Percentiles rank a stretch among this genome's conserved stretches.
Evolutionary conservation across 2,888 invertebrate genomes (phyloP).

Genomic region (Heliconius ethilla): DNA sequence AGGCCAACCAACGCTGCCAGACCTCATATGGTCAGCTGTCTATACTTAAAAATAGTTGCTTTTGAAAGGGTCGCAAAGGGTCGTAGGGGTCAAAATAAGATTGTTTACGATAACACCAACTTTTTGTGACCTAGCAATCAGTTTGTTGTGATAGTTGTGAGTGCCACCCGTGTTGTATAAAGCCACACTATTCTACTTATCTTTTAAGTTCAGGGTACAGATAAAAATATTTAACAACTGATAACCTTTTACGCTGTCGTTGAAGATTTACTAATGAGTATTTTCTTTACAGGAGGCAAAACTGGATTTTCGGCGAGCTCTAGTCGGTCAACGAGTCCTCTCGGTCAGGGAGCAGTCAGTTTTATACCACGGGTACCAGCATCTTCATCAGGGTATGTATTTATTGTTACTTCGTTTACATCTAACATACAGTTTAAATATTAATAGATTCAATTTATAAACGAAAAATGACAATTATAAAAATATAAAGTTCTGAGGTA

Average conservation of each 20-base stretch:
- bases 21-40: constrained; percentile 56
- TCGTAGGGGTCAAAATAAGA: constrained; percentile 51
- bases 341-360: constrained; percentile 75
- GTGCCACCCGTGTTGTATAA: constrained; percentile 67
- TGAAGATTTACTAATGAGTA: constrained; percentile 36
- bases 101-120: constrained; percentile 51
- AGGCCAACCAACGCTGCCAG: constrained; percentile 56
- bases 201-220: constrained; percentile 35
- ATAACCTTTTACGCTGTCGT: constrained; percentile 31
- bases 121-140: constrained; percentile 46
- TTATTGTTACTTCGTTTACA: background rate
- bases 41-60: constrained; percentile 45
- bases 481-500: too few relatives aligned
- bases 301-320: constrained; percentile 81
- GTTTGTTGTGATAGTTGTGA: constrained; percentile 62
- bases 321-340: constrained; percentile 82
- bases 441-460: background rate
- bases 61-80: constrained; percentile 53
- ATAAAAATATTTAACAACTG: constrained; percentile 37
- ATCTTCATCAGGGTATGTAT: constrained; percentile 80
- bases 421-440: background rate
- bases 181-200: constrained; percentile 47
- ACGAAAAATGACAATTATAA: too few relatives aligned
- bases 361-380: constrained; percentile 79
- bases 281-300: constrained; percentile 69